Conservation (phyloP, 2,888 invertebrate genomes). For the Hylaea fasciaria region DNA sequence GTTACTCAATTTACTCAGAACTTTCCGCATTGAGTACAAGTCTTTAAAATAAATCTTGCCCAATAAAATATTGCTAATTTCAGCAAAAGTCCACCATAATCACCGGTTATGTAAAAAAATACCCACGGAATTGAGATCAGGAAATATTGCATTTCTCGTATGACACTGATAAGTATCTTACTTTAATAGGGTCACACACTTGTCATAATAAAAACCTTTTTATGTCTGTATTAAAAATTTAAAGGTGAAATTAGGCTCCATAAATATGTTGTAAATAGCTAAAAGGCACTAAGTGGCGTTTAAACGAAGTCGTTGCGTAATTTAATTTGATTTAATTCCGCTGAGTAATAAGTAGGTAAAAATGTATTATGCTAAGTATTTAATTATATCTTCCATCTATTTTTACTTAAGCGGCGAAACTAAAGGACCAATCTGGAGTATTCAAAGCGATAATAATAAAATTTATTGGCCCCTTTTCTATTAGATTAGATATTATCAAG, state of each 20-base stretch:
- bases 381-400: too few species aligned
- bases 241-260: slow-evolving; percentile 8
- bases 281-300: slow-evolving; percentile 5
- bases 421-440: slow-evolving; percentile 25
- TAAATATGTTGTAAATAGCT: slow-evolving; percentile 11
- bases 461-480: slow-evolving; percentile 46
- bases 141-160: slow-evolving; percentile 5
- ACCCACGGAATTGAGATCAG: slow-evolving; percentile 19
- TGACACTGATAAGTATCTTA: slow-evolving; percentile 15
- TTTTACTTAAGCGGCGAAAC: slow-evolving; percentile 12
- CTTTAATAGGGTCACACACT: slow-evolving; percentile 22
- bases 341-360: too few species aligned
- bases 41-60: too few species aligned
- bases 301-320: too few species aligned
- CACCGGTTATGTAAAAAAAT: slow-evolving; percentile 21
- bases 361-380: too few species aligned
- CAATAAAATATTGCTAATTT: neutral
- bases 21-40: slow-evolving; percentile 8
- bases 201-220: slow-evolving; percentile 14
- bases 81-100: slow-evolving; percentile 2
- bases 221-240: slow-evolving; percentile 21
- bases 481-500: slow-evolving; percentile 21
- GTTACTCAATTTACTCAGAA: neutral
- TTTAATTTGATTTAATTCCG: too few species aligned
- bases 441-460: slow-evolving; percentile 39